Percentiles rank a stretch among this genome's conserved stretches.
These are phyloP conservation scores for Chionodraco myersi DNA, from an alignment of 2,113 vertebrate genomes.

Conservation along the genomic window DNA sequence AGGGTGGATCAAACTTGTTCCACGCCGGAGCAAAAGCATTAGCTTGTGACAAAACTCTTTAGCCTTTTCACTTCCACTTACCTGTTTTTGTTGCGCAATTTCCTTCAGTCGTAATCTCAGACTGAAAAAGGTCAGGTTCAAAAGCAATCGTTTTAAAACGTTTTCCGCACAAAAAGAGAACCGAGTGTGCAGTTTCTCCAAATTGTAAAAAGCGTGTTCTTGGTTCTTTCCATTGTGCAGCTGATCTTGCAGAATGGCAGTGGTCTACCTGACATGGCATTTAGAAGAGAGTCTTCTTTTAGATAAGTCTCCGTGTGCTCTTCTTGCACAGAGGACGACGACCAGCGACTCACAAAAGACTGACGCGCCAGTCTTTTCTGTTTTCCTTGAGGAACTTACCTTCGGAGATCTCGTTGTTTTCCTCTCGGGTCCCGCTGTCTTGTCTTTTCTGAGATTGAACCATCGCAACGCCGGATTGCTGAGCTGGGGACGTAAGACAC, in stretches of 20 bases:
- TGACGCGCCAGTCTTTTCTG: background rate
- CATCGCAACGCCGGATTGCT: conserved; percentile 23
- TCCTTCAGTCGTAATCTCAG: background rate
- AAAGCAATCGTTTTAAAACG: background rate
- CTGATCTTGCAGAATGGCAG: background rate
- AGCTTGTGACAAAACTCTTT: background rate
- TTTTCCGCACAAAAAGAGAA: background rate
- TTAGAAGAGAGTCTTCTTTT: background rate
- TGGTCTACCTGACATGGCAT: background rate
- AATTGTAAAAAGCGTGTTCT: conserved; percentile 5
- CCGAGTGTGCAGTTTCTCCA: background rate
- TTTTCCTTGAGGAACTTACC: conserved; percentile 57
- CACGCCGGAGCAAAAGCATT: background rate
- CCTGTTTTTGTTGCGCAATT: background rate
- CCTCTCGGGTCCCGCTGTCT: background rate
- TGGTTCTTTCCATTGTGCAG: background rate
- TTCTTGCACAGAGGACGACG: background rate
- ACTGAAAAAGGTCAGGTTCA: background rate
- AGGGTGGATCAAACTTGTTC: background rate
- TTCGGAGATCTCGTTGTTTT: conserved; percentile 70
- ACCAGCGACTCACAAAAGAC: background rate
- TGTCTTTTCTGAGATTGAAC: conserved; percentile 48
- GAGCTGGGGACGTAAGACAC: conserved; percentile 39
- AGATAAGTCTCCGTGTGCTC: background rate
- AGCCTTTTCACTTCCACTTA: conserved; percentile 9